Evolutionary conservation across 2,888 invertebrate genomes (phyloP), one percentile per base, ranked within the genome.

Genomic region (Cactoblastis cactorum): DNA sequence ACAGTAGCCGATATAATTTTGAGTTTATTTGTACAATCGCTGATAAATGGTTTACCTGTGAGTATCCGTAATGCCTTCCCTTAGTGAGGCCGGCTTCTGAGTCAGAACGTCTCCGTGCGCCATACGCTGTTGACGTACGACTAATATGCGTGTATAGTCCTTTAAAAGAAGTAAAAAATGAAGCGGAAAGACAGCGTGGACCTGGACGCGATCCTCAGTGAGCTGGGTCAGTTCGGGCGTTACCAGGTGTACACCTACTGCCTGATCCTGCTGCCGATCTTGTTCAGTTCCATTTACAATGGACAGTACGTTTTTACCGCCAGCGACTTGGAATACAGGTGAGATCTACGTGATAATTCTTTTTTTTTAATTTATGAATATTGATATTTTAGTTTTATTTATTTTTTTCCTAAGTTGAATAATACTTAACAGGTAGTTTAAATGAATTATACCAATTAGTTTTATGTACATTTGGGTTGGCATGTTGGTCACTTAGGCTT

Each of bases 291-390:
- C 3, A 62, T 85, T 8, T 84, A 87, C 59, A 87, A 85, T 52
- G 72, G 85, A n/a, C 85, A 88, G 57, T 92, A 88, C 57, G 79
- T 91, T 22, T 91, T 92, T 63, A 78, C 82, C 0, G 90, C 91
- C 3, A 90, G 79, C 0, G 71, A 73, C 39, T 63, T 84, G 5
- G 62, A 77, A 9, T 88, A 91, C 77, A 91, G 92, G 91, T 91
- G 61, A 53, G 62, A n/a, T n/a, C n/a, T n/a, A n/a, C n/a, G n/a
- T n/a, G n/a, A n/a, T n/a, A n/a, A n/a, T n/a, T n/a, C n/a, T n/a
- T n/a, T n/a, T n/a, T n/a, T n/a, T n/a, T n/a, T n/a, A n/a, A n/a
- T n/a, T n/a, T n/a, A n/a, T n/a, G n/a, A n/a, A n/a, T n/a, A n/a
- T n/a, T n/a, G n/a, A n/a, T n/a, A n/a, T n/a, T n/a, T n/a, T n/a